A percentile compares a stretch with the other conserved stretches of the same genome.
phyloP scores from a whole-genome alignment of 1,140 invertebrate species.

The Pseudobourletiella spinata region DNA sequence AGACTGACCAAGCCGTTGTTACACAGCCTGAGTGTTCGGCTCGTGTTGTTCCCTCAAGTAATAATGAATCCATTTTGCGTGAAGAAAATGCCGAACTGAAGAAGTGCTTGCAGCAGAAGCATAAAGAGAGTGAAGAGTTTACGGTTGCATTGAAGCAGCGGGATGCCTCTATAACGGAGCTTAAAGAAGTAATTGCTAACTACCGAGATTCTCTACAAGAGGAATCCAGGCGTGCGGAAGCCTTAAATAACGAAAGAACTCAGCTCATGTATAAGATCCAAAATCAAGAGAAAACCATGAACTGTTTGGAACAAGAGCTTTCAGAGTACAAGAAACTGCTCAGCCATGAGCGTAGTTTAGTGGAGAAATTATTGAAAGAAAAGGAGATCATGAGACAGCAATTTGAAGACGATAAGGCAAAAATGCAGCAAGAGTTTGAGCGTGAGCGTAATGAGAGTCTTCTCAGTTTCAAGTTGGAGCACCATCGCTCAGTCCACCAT shows the following conservation, averaged over 20 bases:
- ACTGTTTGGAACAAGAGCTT: background rate
- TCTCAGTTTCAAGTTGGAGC: background rate
- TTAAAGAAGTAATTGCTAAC: background rate
- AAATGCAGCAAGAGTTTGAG: background rate
- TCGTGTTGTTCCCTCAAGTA: background rate
- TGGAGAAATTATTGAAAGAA: background rate
- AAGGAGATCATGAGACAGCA: background rate
- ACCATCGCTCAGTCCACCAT: background rate
- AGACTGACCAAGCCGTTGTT: background rate
- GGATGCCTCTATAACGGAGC: background rate
- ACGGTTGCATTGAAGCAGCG: background rate
- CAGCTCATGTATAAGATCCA: background rate
- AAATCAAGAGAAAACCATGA: background rate
- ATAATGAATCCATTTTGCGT: background rate
- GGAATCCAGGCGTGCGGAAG: too few relatives aligned
- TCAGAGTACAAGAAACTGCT: background rate
- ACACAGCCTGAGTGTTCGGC: background rate
- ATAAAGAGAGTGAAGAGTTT: background rate
- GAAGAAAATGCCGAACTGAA: background rate
- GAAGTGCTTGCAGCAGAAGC: background rate
- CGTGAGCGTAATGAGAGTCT: slow-evolving; percentile 1
- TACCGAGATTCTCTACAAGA: background rate
- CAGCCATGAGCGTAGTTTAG: background rate
- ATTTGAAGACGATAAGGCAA: slow-evolving; percentile 1
- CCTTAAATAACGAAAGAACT: background rate